Percentiles rank a stretch among this genome's conserved stretches.
Evolutionary conservation across 2,888 invertebrate genomes (phyloP).

Genomic region (Polydrusus tereticollis): DNA sequence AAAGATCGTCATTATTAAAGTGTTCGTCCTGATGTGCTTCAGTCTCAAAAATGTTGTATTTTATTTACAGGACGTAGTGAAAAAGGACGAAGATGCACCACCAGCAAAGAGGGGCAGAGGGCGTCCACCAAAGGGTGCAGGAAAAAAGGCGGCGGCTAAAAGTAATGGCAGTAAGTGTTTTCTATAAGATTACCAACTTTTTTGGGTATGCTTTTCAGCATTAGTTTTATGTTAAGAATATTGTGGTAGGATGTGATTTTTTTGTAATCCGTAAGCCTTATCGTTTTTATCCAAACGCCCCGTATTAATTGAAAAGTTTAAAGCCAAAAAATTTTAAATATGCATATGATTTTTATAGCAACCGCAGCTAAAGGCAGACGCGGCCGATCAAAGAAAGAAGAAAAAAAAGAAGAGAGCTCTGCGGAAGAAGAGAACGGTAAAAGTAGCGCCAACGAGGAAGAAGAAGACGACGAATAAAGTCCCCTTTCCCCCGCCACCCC

Average conservation of each 20-base stretch:
- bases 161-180: slow-evolving; percentile 48
- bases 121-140: slow-evolving; percentile 46
- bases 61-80: slow-evolving; percentile 20
- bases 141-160: slow-evolving; percentile 35
- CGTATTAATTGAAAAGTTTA: no score
- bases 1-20: not conserved
- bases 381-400: slow-evolving; percentile 48
- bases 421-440: slow-evolving; percentile 44
- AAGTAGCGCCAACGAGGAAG: slow-evolving; percentile 37
- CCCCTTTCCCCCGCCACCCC: no score
- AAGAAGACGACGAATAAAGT: slow-evolving; percentile 48
- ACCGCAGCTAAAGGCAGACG: slow-evolving; percentile 29
- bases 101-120: slow-evolving; percentile 50
- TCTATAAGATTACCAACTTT: not conserved
- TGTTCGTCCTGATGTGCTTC: not conserved
- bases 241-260: no score
- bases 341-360: not conserved
- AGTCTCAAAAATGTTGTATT: not conserved
- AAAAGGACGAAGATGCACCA: slow-evolving; percentile 44
- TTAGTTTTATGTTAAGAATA: no score
- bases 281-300: no score
- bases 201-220: no score
- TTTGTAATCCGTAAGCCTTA: no score
- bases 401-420: slow-evolving; percentile 48
- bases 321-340: not conserved